Conservation (phyloP, 1,140 invertebrate species). For the Achatina immaculata region DNA sequence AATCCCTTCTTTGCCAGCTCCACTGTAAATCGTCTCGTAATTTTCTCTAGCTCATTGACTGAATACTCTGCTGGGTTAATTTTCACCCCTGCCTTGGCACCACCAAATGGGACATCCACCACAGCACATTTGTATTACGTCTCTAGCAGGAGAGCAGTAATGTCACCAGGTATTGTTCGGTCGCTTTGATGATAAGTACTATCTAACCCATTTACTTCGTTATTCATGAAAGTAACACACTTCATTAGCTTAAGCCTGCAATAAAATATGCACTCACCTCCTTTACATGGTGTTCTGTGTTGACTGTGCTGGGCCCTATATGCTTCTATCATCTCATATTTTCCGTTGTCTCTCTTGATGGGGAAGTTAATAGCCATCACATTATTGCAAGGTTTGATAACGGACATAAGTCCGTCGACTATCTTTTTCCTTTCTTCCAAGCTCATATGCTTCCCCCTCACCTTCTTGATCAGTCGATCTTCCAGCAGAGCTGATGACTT, state of each 20-base stretch:
- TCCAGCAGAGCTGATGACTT: slow-evolving; percentile 79
- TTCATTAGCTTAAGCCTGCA: no score
- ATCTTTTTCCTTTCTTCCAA: slow-evolving; percentile 91
- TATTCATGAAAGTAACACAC: no score
- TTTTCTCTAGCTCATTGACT: slow-evolving; percentile 97
- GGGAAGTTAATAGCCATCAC: slow-evolving; percentile 95
- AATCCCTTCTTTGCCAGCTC: slow-evolving; percentile 99
- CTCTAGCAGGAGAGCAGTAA: no score
- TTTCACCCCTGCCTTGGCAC: slow-evolving; percentile 97
- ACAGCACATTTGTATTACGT: slow-evolving; percentile 95
- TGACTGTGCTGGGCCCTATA: slow-evolving; percentile 98
- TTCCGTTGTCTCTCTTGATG: slow-evolving; percentile 92
- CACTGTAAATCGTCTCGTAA: slow-evolving; percentile 95
- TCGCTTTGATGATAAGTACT: no score
- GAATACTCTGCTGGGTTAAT: slow-evolving; percentile 97
- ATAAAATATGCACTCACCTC: no score
- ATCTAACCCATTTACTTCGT: no score
- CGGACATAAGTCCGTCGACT: slow-evolving; percentile 87
- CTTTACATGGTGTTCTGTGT: slow-evolving; percentile 96
- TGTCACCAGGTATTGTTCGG: no score
- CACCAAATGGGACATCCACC: slow-evolving; percentile 93
- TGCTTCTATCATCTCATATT: slow-evolving; percentile 96
- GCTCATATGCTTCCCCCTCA: slow-evolving; percentile 77
- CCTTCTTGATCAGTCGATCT: slow-evolving; percentile 90
- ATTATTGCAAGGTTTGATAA: slow-evolving; percentile 96